Conservation (phyloP, 2,113 vertebrate species). For the Trinectes maculatus region DNA sequence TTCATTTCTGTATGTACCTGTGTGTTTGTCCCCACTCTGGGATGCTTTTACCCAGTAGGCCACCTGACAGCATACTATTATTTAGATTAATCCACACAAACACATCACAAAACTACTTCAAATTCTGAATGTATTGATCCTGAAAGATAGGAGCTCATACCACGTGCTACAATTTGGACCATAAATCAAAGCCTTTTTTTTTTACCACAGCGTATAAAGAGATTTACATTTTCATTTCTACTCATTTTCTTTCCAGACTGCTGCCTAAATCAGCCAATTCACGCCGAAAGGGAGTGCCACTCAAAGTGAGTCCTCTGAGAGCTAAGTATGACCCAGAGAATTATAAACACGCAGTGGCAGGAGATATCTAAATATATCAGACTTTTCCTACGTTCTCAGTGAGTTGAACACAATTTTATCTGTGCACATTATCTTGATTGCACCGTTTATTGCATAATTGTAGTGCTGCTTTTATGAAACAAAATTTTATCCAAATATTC, state of each 20-base stretch:
- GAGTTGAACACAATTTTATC: neutral
- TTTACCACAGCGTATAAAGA: constrained; percentile 5
- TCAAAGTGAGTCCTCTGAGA: neutral
- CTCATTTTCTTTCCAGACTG: constrained; percentile 23
- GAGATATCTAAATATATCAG: neutral
- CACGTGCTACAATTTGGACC: constrained; percentile 38
- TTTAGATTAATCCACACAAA: constrained; percentile 70
- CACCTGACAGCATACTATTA: constrained; percentile 58
- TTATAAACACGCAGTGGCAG: neutral
- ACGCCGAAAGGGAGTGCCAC: neutral
- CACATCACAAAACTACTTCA: constrained; percentile 61
- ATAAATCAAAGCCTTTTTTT: constrained; percentile 35
- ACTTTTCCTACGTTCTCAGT: neutral
- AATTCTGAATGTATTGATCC: constrained; percentile 67
- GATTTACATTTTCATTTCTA: constrained; percentile 20
- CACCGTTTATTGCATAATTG: neutral
- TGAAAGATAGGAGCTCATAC: constrained; percentile 39
- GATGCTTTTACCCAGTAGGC: constrained; percentile 68
- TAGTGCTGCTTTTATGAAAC: neutral
- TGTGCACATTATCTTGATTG: neutral
- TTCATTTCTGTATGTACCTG: constrained; percentile 66
- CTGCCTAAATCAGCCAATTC: neutral
- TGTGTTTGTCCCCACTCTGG: constrained; percentile 73
- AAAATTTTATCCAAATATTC: neutral
- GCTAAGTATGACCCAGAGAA: neutral